Evolutionary conservation across 2,113 vertebrate genomes (phyloP).

Genomic region (Siniperca chuatsi): DNA sequence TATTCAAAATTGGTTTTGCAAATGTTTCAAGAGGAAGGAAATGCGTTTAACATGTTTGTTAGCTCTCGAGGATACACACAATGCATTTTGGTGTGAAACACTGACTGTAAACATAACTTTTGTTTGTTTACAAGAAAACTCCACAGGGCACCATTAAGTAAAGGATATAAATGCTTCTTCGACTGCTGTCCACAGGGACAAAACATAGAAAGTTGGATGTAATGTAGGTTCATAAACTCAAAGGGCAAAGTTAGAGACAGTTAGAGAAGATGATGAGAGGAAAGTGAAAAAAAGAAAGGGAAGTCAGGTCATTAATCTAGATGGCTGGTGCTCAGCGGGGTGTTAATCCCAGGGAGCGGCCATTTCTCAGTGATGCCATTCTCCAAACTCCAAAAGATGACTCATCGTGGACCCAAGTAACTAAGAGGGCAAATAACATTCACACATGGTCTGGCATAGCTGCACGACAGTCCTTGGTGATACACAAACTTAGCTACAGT

Average conservation of each 20-base stretch:
- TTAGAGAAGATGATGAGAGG: slow-evolving; percentile 10
- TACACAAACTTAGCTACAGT: slow-evolving; percentile 54
- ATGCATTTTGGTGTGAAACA: not conserved
- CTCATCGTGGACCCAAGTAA: slow-evolving; percentile 62
- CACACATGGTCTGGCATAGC: slow-evolving; percentile 62
- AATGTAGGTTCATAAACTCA: slow-evolving; percentile 34
- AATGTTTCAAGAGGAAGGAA: not conserved
- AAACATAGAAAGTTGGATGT: not conserved
- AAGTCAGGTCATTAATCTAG: slow-evolving; percentile 50
- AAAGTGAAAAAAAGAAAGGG: not conserved
- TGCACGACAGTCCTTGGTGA: slow-evolving; percentile 58
- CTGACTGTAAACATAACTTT: not conserved
- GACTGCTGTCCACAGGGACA: not conserved
- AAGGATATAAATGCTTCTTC: not conserved
- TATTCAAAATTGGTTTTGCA: not conserved
- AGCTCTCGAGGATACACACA: not conserved
- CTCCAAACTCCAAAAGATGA: slow-evolving; percentile 62
- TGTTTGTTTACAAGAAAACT: not conserved
- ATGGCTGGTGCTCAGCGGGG: slow-evolving; percentile 48
- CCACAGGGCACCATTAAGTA: not conserved
- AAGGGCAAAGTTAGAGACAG: slow-evolving; percentile 16
- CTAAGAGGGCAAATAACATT: slow-evolving; percentile 58
- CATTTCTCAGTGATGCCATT: slow-evolving; percentile 51
- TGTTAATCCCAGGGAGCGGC: slow-evolving; percentile 38
- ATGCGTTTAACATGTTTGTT: not conserved